Base-by-base conservation (phyloP, 2,888 invertebrate species). In the Mongoloraphidia duomilia region DNA sequence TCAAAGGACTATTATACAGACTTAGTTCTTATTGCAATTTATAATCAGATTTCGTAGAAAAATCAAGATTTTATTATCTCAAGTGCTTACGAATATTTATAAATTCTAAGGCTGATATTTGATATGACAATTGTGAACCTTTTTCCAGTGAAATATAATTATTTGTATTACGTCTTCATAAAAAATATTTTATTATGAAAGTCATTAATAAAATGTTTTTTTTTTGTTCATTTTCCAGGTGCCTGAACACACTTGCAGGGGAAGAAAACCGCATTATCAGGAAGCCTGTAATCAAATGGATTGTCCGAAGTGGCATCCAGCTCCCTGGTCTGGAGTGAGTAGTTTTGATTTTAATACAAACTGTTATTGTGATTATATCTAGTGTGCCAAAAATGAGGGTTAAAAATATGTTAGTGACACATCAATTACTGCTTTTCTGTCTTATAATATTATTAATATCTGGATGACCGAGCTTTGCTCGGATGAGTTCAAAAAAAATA, bases 311-410 rank as follows among this genome's bases (percentile, higher is more conserved):
- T 95, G 95, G 95, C 76, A 84, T 54, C 79, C 84, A 41, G 83
- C 86, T 33, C 77, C 83, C 50, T 94, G 94, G 94, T 90, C 91
- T 47, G 82, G 85, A 73, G 94, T 94, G 73, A 83, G 87, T 78
- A 50, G 47, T 44, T 33, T n/a, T 11, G 33, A 1, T 42, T 17
- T 13, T 13, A 1, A 8, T 8, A 17, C 11, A 14, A 14, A 12
- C 11, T 41, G 26, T 41, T 41, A 41, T 41, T 38, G 38, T 38
- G 12, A 38, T 38, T n/a, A n/a, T 38, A n/a, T 38, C 4, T 38
- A 38, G 11, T 38, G 4, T 11, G 12, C 11, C 11, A n/a, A 38
- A 38, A 38, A 11, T n/a, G 11, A n/a, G 38, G 11, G 38, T n/a
- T n/a, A 38, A 38, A 38, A n/a, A 12, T 38, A n/a, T 38, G n/a